A percentile compares a stretch with the other conserved stretches of the same genome.
These are phyloP conservation scores for Hyles vespertilio DNA, from an alignment of 1,140 invertebrate genomes.

Conservation along the genomic window DNA sequence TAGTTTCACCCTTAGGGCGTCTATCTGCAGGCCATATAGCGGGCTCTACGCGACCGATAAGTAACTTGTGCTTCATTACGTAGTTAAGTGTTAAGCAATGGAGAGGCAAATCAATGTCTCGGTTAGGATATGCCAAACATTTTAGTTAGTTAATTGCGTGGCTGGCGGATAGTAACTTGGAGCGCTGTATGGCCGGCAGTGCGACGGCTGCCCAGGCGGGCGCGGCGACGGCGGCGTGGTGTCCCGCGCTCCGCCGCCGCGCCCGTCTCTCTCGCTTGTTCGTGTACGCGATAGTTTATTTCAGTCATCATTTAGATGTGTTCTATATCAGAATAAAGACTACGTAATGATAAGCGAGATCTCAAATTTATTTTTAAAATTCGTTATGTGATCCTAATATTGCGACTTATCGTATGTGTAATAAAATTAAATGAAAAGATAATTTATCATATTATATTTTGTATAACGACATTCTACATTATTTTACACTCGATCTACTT, in stretches of 20 bases:
- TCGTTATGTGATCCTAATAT: conserved; percentile 71
- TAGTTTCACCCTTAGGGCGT: conserved; percentile 52
- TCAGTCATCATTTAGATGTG: conserved; percentile 67
- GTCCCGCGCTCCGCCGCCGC: conserved; percentile 7
- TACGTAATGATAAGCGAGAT: conserved; percentile 75
- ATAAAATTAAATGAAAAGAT: conserved; percentile 66
- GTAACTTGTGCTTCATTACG: no score
- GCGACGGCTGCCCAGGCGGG: conserved; percentile 6
- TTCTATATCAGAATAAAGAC: conserved; percentile 73
- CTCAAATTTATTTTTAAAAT: conserved; percentile 75
- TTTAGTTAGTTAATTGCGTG: background rate
- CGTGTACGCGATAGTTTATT: conserved; percentile 60
- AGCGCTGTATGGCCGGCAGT: conserved; percentile 6
- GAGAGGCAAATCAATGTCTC: no score
- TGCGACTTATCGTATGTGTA: conserved; percentile 68
- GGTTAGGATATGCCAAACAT: no score
- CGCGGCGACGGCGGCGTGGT: background rate
- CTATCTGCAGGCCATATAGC: conserved; percentile 42
- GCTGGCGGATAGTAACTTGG: background rate
- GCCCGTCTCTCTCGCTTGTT: conserved; percentile 51
- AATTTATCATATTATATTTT: conserved; percentile 75
- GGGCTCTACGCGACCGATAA: background rate
- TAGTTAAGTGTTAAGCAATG: no score
- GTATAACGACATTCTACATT: conserved; percentile 73
- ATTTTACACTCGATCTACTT: conserved; percentile 72